Evolutionary conservation across 1,140 invertebrate species (phyloP), one percentile per base, ranked within the genome.

Genomic region (Drosophila bipectinata): DNA sequence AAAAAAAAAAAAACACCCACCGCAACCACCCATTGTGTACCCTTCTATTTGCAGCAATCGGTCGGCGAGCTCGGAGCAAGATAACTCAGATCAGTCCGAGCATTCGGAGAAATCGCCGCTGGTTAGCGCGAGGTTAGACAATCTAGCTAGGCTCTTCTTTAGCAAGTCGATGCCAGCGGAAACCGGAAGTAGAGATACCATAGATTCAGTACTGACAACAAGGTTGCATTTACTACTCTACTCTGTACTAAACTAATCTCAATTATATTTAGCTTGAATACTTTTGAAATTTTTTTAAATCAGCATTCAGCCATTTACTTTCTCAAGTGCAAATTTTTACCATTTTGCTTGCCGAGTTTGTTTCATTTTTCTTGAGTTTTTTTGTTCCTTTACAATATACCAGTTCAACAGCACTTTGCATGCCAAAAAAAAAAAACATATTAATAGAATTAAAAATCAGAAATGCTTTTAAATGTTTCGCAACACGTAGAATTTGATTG

Each of bases 71-170:
- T 92, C 92, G 71, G 93, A 93, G 76, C 93, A 92, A 79, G 92
- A 92, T 72, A 93, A 93, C 74, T 92, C 92, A 62, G 92, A 93
- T 63, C 90, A 87, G 55, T 92, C 91, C 67, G 92, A 92, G 69
- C 92, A 92, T 74, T 91, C 83, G 55, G 94, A 94, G 82, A 93
- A 93, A 58, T 93, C 94, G 34, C 94, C 94, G 10, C 90, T 94
- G 68, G 93, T 94, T 78, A 92, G 93, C 71, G 92, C 93, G 92
- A 94, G 94, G 79, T 93, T 94, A 60, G 94, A 95, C 87, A 94
- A 94, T 58, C 90, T 95, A 45, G 94, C 94, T 39, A 94, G 93
- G 85, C 80, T 95, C 73, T 92, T 95, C 78, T 95, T 94, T 91
- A 94, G 93, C 91, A 94, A 94, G 88, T 91, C 84, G 82, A 91